phyloP scores from a whole-genome alignment of 2,113 vertebrate species.

The Mystacornis crossleyi region DNA sequence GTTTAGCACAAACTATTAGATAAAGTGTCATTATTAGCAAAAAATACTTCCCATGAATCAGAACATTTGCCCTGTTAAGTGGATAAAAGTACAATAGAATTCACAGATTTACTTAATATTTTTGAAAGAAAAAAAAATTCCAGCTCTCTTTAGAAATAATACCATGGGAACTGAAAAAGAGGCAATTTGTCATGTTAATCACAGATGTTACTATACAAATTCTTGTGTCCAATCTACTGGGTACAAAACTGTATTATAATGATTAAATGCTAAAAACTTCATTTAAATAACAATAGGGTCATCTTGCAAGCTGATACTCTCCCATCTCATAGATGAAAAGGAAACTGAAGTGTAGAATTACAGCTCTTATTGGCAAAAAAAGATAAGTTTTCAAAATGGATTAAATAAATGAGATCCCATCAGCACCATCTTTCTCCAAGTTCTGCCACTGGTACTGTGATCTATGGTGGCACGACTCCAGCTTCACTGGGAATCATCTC shows the following conservation, averaged over 20 bases:
- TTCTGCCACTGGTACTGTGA: background rate
- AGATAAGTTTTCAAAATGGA: background rate
- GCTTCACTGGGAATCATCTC: background rate
- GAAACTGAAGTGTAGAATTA: background rate
- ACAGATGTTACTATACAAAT: constrained; percentile 9
- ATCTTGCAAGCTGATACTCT: background rate
- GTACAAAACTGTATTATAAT: background rate
- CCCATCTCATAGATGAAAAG: background rate
- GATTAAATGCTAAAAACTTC: background rate
- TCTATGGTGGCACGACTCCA: background rate
- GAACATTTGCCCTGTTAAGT: constrained; percentile 9
- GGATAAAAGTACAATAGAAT: constrained; percentile 22
- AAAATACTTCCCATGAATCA: constrained; percentile 13
- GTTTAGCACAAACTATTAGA: constrained; percentile 36
- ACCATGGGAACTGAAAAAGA: constrained; percentile 19
- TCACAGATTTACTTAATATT: constrained; percentile 31
- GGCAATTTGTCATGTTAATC: constrained; percentile 35
- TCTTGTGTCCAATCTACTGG: background rate
- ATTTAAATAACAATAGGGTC: background rate
- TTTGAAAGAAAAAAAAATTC: constrained; percentile 18
- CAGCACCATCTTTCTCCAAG: background rate
- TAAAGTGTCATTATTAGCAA: constrained; percentile 35
- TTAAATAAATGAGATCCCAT: background rate
- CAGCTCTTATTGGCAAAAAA: background rate
- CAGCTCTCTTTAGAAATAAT: constrained; percentile 20